Evolutionary conservation across 2,888 invertebrate genomes (phyloP).

Genomic region (Leptarthrus brevirostris): DNA sequence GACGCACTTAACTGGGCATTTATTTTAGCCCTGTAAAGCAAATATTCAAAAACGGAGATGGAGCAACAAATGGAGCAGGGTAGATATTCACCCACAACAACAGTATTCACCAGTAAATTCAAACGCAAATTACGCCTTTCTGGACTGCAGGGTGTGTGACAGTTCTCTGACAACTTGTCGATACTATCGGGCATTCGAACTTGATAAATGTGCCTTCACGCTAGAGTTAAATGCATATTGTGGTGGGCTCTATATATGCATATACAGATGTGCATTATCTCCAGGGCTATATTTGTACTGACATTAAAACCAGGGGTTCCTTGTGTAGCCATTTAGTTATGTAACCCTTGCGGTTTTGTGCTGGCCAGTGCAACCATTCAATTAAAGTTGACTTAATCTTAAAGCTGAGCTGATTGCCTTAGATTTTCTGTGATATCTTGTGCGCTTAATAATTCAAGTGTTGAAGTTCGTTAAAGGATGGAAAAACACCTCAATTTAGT

Average conservation of each 20-base stretch:
- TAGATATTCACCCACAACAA: too few relatives aligned
- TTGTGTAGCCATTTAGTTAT: slow-evolving; percentile 47
- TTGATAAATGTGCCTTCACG: slow-evolving; percentile 52
- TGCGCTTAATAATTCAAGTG: too few relatives aligned
- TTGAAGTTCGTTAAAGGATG: too few relatives aligned
- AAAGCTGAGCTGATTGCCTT: slow-evolving; percentile 30
- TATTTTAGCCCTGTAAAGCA: background rate
- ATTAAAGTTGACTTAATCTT: slow-evolving; percentile 47
- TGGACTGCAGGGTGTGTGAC: slow-evolving; percentile 47
- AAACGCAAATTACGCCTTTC: slow-evolving; percentile 43
- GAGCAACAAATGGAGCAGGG: slow-evolving; percentile 31
- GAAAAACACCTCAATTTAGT: too few relatives aligned
- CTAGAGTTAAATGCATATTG: slow-evolving; percentile 48
- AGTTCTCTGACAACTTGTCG: slow-evolving; percentile 53
- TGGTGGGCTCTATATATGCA: slow-evolving; percentile 12
- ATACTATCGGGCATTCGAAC: slow-evolving; percentile 53
- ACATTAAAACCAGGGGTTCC: slow-evolving; percentile 31
- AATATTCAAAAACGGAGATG: background rate
- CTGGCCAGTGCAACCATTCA: slow-evolving; percentile 42
- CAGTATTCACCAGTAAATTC: slow-evolving; percentile 27
- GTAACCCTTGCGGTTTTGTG: slow-evolving; percentile 44
- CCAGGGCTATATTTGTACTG: slow-evolving; percentile 29
- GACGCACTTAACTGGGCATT: slow-evolving; percentile 9
- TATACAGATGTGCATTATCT: slow-evolving; percentile 20
- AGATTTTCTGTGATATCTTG: background rate